These are phyloP conservation scores for Parthenolecanium corni DNA, from an alignment of 2,888 invertebrate genomes.

Conservation along the genomic window DNA sequence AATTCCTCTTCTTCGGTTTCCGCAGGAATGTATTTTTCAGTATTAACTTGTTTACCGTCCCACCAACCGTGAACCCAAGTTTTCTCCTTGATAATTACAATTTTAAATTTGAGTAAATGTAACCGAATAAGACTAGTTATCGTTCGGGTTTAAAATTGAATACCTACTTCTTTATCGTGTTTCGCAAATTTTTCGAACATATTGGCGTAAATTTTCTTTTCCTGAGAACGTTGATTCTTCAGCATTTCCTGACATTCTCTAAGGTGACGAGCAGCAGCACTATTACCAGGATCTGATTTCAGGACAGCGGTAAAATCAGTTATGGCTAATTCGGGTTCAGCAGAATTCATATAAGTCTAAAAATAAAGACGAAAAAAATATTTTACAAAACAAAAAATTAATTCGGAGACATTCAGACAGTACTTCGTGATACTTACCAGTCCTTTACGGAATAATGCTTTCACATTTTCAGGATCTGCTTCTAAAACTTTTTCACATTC, in stretches of 20 bases:
- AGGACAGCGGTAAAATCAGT: conserved; percentile 66
- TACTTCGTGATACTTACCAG: conserved; percentile 41
- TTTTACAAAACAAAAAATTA: not conserved
- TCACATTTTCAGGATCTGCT: conserved; percentile 64
- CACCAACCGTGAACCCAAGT: conserved; percentile 36
- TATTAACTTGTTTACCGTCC: conserved; percentile 33
- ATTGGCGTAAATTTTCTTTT: conserved; percentile 79
- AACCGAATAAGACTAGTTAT: not conserved
- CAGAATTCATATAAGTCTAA: conserved; percentile 56
- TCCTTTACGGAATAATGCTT: conserved; percentile 80
- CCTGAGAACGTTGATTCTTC: conserved; percentile 62
- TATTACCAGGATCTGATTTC: conserved; percentile 71
- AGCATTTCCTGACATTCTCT: conserved; percentile 57
- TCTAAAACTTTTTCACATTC: conserved; percentile 66
- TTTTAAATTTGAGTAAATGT: not conserved
- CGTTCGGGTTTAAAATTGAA: not conserved
- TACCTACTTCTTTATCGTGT: conserved; percentile 59
- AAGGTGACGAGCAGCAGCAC: conserved; percentile 71
- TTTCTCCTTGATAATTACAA: conserved; percentile 23
- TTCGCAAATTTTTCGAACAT: conserved; percentile 91
- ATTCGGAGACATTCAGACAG: no score
- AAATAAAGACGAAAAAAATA: conserved; percentile 30
- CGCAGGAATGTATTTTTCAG: conserved; percentile 30
- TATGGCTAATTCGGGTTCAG: conserved; percentile 65
- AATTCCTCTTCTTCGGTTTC: conserved; percentile 31